Conservation (phyloP, 1,140 invertebrate species). For the Vanessa tameamea region DNA sequence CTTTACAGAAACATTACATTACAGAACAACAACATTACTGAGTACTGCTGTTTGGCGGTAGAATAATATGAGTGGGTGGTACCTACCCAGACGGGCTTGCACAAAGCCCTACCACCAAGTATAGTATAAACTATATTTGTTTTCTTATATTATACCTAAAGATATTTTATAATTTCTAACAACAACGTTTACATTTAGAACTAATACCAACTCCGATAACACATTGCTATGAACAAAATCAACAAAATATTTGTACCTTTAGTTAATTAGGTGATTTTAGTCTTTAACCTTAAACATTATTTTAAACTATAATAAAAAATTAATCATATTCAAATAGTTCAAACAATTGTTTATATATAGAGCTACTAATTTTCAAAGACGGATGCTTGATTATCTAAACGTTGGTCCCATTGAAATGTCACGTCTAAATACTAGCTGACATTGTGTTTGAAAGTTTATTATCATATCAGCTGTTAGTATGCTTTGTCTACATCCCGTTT, state of each 20-base stretch:
- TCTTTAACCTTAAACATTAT: too few species aligned
- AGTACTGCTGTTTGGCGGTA: too few species aligned
- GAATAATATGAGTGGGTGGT: too few species aligned
- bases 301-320: too few species aligned
- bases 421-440: slow-evolving; percentile 54
- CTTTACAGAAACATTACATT: too few species aligned
- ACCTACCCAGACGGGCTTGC: too few species aligned
- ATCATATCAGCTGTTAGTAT: slow-evolving; percentile 51
- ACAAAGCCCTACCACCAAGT: too few species aligned
- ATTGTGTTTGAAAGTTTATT: slow-evolving; percentile 56
- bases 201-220: neutral
- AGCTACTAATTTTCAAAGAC: slow-evolving; percentile 40
- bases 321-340: neutral
- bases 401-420: slow-evolving; percentile 62
- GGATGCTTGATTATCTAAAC: slow-evolving; percentile 56
- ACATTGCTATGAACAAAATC: neutral
- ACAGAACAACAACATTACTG: too few species aligned
- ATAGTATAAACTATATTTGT: too few species aligned
- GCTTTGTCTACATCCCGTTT: slow-evolving; percentile 36
- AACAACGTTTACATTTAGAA: neutral
- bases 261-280: too few species aligned
- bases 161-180: neutral
- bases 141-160: neutral
- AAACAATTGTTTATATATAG: slow-evolving; percentile 4
- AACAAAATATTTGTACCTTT: too few species aligned